Evolutionary conservation across 2,113 vertebrate species (phyloP).

Genomic region (Macroglossus sobrinus): DNA sequence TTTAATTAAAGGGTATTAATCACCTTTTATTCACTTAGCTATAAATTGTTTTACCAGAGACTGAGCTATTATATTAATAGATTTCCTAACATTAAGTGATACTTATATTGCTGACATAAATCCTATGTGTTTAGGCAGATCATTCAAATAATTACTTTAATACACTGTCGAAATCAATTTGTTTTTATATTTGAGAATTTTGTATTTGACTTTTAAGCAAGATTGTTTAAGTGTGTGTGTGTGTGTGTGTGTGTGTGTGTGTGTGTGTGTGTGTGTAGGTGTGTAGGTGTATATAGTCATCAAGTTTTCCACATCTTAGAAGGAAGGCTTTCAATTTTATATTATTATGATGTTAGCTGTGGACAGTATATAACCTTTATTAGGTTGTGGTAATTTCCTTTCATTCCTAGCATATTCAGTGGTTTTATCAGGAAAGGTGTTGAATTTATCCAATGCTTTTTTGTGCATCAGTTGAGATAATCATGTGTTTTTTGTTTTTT

Average conservation of each 20-base stretch:
- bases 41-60: background rate
- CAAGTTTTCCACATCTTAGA: background rate
- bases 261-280: background rate
- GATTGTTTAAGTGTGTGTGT: background rate
- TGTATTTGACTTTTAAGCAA: background rate
- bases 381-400: background rate
- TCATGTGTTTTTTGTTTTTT: background rate
- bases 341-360: background rate
- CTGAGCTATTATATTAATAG: background rate
- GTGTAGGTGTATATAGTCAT: background rate
- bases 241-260: background rate
- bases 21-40: background rate
- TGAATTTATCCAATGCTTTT: background rate
- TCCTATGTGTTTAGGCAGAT: background rate
- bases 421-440: background rate
- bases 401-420: background rate
- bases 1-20: background rate
- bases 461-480: background rate
- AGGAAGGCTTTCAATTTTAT: background rate
- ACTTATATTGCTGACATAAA: background rate
- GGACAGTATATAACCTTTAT: background rate
- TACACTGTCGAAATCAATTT: background rate
- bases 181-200: background rate
- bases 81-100: background rate
- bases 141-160: constrained; percentile 8